Evolutionary conservation across 1,140 invertebrate genomes (phyloP).

Genomic region (Anagrus nilaparvatae): DNA sequence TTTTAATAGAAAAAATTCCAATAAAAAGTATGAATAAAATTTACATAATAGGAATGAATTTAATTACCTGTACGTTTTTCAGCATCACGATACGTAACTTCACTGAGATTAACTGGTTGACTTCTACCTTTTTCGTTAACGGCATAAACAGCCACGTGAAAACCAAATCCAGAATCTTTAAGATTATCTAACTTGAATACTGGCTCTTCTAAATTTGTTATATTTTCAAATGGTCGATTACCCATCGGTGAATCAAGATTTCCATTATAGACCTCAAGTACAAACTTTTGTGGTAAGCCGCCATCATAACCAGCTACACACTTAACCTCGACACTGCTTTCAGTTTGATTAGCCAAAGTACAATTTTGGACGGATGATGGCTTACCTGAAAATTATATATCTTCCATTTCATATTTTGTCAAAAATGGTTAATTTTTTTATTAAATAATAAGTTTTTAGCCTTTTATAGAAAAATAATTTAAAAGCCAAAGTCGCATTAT

Average conservation of each 20-base stretch:
- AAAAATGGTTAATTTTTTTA: too few species aligned
- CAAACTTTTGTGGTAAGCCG: conserved; percentile 70
- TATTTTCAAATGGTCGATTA: conserved; percentile 49
- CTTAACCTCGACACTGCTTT: conserved; percentile 60
- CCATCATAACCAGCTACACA: conserved; percentile 74
- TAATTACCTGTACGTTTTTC: conserved; percentile 69
- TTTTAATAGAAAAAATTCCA: neutral
- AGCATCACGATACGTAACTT: conserved; percentile 65
- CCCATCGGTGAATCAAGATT: conserved; percentile 34
- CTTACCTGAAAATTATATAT: too few species aligned
- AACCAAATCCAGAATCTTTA: conserved; percentile 55
- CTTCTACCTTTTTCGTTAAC: conserved; percentile 72
- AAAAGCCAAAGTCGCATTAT: too few species aligned
- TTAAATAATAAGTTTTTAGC: too few species aligned
- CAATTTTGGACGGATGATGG: conserved; percentile 67
- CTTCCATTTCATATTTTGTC: too few species aligned
- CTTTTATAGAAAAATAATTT: too few species aligned
- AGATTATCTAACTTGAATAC: conserved; percentile 59
- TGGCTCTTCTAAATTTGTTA: conserved; percentile 52
- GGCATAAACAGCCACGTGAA: conserved; percentile 62
- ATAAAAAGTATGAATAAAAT: too few species aligned
- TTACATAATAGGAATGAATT: too few species aligned
- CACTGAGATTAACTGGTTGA: conserved; percentile 55
- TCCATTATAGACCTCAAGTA: conserved; percentile 64
- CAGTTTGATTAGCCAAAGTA: conserved; percentile 61